phyloP scores from a whole-genome alignment of 2,797 vertebrate genomes.

The Neomorphus geoffroyi region DNA sequence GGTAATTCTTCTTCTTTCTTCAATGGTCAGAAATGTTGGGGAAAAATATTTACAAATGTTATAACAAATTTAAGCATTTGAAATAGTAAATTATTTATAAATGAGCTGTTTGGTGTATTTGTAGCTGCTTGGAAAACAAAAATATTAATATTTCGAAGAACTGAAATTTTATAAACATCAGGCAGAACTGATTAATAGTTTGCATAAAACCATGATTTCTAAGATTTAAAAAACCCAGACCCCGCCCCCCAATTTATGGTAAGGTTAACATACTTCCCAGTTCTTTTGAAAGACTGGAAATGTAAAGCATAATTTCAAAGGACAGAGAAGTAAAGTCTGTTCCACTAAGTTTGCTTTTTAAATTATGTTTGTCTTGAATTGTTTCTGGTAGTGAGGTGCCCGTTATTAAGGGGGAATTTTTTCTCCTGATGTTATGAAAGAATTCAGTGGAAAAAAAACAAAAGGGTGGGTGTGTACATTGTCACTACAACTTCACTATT shows the following conservation, averaged over 20 bases:
- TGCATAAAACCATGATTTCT: neutral
- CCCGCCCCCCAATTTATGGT: neutral
- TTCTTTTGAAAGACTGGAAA: neutral
- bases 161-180: neutral
- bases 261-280: neutral
- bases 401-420: neutral
- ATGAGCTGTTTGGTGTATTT: neutral
- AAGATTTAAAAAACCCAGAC: neutral
- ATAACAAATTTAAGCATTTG: neutral
- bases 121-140: neutral
- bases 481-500: neutral
- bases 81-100: neutral
- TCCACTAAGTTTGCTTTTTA: neutral
- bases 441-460: neutral
- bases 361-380: neutral
- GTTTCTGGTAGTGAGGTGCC: neutral
- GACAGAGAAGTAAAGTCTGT: neutral
- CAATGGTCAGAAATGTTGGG: neutral
- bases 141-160: neutral
- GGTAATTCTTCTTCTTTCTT: slow-evolving; percentile 78
- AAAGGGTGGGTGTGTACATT: neutral
- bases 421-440: neutral
- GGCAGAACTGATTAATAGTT: neutral
- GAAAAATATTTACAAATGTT: neutral
- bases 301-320: neutral